phyloP scores from a whole-genome alignment of 2,888 invertebrate genomes.

The Microctonus brassicae region DNA sequence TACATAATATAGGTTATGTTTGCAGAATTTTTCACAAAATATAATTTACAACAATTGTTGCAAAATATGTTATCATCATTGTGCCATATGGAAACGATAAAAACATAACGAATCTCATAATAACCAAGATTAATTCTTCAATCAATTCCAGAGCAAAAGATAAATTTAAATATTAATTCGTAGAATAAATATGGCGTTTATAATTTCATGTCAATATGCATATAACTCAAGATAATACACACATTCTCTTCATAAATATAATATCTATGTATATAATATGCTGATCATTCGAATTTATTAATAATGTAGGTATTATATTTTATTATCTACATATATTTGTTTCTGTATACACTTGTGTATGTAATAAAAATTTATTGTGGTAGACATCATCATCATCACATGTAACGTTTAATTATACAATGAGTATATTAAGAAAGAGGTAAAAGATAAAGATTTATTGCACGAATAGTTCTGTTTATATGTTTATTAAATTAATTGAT shows the following conservation, averaged over 20 bases:
- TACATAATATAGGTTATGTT: not conserved
- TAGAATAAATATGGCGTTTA: not conserved
- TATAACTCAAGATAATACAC: no score
- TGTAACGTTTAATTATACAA: constrained; percentile 43
- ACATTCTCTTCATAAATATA: no score
- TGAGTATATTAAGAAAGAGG: constrained; percentile 63
- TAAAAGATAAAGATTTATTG: constrained; percentile 42
- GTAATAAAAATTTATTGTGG: not conserved
- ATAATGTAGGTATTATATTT: not conserved
- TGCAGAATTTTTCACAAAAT: not conserved
- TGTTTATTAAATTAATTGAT: not conserved
- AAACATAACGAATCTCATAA: not conserved
- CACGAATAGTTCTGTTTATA: no score
- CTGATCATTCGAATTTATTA: not conserved
- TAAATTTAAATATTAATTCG: not conserved
- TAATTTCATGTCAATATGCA: not conserved
- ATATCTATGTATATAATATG: no score
- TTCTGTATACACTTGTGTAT: not conserved
- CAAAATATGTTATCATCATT: not conserved
- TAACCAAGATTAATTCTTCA: constrained; percentile 7
- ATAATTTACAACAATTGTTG: not conserved
- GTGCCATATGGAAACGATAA: constrained; percentile 28
- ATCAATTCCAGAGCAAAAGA: not conserved
- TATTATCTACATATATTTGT: not conserved
- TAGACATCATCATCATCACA: not conserved